Evolutionary conservation across 2,888 invertebrate species (phyloP), one percentile per base, ranked within the genome.

Genomic region (Eilema caniola): DNA sequence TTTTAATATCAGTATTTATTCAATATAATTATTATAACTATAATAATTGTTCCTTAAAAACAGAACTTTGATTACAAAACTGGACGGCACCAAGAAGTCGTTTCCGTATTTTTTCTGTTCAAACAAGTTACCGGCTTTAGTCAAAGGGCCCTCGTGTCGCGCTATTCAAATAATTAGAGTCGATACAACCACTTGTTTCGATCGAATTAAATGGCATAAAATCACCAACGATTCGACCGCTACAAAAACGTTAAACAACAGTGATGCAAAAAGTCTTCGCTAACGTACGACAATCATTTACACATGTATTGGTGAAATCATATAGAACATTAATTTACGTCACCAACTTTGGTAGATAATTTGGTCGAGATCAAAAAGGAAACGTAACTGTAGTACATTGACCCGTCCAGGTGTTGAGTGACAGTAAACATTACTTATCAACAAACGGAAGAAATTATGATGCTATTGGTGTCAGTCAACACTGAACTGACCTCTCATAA

Each of bases 101-200:
- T 78, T 86, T 90, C 89, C 79, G 87, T 63, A 53, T 70, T 69
- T 81, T 83, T 75, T 69, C 72, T 81, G 84, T 82, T 80, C 80
- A 60, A 76, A 81, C 84, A 78, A 81, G 83, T 83, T 86, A 92
- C 89, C 94, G 94, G 94, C 93, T 86, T 85, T 79, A 85, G 83
- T 92, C 93, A 94, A 94, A 94, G 93, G 86, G 84, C 85, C 73
- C 84, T 87, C 88, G 86, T 90, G 91, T 90, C 90, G 92, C 89
- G 90, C 91, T 93, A 92, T 92, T 93, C 94, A 92, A 94, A 94
- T 94, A 94, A 94, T 94, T 93, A 94, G 93, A 89, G 85, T 84
- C 91, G 88, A 91, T 92, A 89, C 89, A 86, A 88, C 90, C 89
- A 89, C 88, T 86, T 87, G 88, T 86, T 84, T 82, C 86, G 85